phyloP scores from a whole-genome alignment of 2,797 vertebrate genomes.

The Peromyscus attwateri region DNA sequence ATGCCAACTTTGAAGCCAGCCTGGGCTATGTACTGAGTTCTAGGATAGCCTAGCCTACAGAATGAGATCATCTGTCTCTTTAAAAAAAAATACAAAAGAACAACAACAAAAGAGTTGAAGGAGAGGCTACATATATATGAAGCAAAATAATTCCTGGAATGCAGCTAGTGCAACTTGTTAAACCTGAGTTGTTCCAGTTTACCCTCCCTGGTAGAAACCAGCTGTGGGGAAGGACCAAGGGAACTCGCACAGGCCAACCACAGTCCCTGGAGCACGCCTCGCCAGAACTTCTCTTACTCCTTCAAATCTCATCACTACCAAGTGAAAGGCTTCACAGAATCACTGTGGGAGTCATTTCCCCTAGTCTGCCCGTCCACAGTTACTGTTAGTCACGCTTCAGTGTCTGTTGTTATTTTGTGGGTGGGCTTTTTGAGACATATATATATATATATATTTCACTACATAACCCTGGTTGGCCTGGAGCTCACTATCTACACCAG shows the following conservation, averaged over 20 bases:
- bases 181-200: conserved; percentile 82
- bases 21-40: neutral
- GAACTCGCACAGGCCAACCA: conserved; percentile 64
- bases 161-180: conserved; percentile 51
- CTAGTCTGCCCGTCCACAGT: neutral
- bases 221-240: conserved; percentile 72
- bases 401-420: neutral
- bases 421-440: neutral
- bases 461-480: neutral
- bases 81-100: neutral
- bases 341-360: conserved; percentile 61
- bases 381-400: neutral
- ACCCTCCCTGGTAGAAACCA: conserved; percentile 59
- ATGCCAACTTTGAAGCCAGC: neutral
- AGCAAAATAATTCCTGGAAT: conserved; percentile 70
- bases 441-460: neutral
- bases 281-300: neutral
- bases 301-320: neutral
- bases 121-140: conserved; percentile 8
- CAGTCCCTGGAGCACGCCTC: neutral
- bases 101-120: neutral
- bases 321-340: conserved; percentile 57
- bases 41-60: neutral
- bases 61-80: neutral
- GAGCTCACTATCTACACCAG: neutral